Evolutionary conservation across 2,113 vertebrate species (phyloP).

Genomic region (Meriones unguiculatus): DNA sequence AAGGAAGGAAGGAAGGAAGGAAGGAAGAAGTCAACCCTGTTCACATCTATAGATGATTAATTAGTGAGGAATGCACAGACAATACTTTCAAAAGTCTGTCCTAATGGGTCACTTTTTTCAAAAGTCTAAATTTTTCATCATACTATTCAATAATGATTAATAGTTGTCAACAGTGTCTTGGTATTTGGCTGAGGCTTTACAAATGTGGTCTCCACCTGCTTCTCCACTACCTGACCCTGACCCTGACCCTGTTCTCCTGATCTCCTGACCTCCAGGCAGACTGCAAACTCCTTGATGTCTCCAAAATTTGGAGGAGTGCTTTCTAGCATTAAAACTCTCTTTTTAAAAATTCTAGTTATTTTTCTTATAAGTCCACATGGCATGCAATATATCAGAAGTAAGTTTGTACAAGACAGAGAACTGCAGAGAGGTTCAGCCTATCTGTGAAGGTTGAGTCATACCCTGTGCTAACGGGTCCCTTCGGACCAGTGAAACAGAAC

Average conservation of each 20-base stretch:
- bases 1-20: no score
- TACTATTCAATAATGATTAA: neutral
- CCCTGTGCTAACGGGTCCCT: neutral
- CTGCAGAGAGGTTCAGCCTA: neutral
- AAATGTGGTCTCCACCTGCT: neutral
- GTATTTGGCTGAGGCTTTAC: neutral
- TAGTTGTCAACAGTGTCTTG: neutral
- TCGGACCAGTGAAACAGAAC: neutral
- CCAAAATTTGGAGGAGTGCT: neutral
- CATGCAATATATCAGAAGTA: neutral
- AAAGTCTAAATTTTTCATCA: neutral
- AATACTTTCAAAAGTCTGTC: neutral
- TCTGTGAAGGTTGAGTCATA: rapidly evolving
- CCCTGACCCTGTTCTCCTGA: no score
- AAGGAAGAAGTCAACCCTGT: neutral
- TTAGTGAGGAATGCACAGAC: neutral
- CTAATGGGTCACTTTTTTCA: neutral
- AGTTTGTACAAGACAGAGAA: neutral
- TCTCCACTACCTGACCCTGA: neutral
- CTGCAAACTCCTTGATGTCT: neutral
- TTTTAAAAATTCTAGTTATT: neutral
- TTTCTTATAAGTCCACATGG: neutral
- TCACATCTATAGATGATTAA: neutral
- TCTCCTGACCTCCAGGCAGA: neutral
- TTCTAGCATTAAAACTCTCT: neutral